Conservation (phyloP, 1,140 invertebrate species). For the Euborellia annulipes region DNA sequence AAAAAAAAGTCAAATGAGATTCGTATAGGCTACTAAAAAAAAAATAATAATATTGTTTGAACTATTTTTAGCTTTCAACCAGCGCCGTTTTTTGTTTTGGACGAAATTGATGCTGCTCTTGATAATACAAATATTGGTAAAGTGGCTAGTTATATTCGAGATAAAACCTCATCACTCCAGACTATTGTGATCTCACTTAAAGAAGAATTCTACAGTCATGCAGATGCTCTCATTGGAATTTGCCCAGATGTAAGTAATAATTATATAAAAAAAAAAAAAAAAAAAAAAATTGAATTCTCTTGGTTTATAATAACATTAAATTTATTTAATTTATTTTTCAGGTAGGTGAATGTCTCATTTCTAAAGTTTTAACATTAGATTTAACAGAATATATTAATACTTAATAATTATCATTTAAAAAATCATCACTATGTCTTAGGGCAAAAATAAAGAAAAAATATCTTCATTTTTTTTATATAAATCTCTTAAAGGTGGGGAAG, state of each 20-base stretch:
- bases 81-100: slow-evolving; percentile 97
- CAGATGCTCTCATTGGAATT: slow-evolving; percentile 94
- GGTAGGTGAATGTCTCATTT: slow-evolving; percentile 78
- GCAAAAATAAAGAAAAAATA: no score
- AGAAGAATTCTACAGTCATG: slow-evolving; percentile 98
- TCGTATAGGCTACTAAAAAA: no score
- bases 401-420: no score
- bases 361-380: slow-evolving; percentile 74
- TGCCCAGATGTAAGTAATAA: slow-evolving; percentile 80
- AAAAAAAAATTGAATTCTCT: no score
- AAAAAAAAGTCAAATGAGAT: no score
- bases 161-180: slow-evolving; percentile 72
- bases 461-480: no score
- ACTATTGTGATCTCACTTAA: slow-evolving; percentile 99
- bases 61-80: slow-evolving; percentile 96
- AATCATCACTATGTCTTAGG: no score
- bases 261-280: no score
- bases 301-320: not conserved
- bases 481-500: no score
- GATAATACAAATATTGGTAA: slow-evolving; percentile 99
- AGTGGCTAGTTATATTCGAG: slow-evolving; percentile 74
- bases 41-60: no score
- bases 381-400: slow-evolving; percentile 33
- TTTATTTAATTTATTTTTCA: slow-evolving; percentile 23
- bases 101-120: slow-evolving; percentile 97